These are phyloP conservation scores for Adrianichthys oophorus DNA, from an alignment of 2,797 vertebrate species.

Conservation along the genomic window DNA sequence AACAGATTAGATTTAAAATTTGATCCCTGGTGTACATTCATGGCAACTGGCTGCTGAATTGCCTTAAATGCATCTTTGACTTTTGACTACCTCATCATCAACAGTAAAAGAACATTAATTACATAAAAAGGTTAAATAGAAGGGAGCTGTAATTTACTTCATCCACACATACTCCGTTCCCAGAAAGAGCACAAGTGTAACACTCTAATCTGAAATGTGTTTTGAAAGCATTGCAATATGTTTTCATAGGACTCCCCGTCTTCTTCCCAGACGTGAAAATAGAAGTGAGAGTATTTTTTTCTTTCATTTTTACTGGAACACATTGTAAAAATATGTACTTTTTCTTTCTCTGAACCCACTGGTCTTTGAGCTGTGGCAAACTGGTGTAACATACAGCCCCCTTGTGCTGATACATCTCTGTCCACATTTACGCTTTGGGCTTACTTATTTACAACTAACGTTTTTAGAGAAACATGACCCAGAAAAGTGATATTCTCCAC, in stretches of 20 bases:
- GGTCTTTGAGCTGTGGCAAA: slow-evolving; percentile 55
- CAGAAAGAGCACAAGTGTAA: too few species aligned
- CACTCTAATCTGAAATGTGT: slow-evolving; percentile 1
- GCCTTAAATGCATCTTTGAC: not conserved
- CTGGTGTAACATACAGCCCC: slow-evolving; percentile 51
- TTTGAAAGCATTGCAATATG: slow-evolving; percentile 5
- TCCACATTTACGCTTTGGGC: slow-evolving; percentile 36
- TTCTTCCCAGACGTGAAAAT: slow-evolving; percentile 13
- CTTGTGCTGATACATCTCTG: slow-evolving; percentile 43
- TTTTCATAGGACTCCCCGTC: slow-evolving; percentile 11
- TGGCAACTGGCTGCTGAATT: not conserved
- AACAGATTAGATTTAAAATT: too few species aligned
- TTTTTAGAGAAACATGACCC: slow-evolving; percentile 40
- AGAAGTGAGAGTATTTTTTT: slow-evolving; percentile 18
- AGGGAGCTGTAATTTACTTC: too few species aligned
- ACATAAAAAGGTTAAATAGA: too few species aligned
- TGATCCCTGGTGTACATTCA: too few species aligned
- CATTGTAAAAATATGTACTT: slow-evolving; percentile 26
- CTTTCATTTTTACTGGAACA: slow-evolving; percentile 10
- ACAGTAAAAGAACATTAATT: slow-evolving; percentile 3
- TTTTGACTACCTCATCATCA: not conserved
- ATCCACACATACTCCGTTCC: too few species aligned
- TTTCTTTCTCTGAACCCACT: slow-evolving; percentile 36
- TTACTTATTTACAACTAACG: slow-evolving; percentile 44
- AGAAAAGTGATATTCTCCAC: slow-evolving; percentile 35